A percentile compares a stretch with the other conserved stretches of the same genome.
Conservation (phyloP, 2,113 vertebrate species). For the Casuarius casuarius region DNA sequence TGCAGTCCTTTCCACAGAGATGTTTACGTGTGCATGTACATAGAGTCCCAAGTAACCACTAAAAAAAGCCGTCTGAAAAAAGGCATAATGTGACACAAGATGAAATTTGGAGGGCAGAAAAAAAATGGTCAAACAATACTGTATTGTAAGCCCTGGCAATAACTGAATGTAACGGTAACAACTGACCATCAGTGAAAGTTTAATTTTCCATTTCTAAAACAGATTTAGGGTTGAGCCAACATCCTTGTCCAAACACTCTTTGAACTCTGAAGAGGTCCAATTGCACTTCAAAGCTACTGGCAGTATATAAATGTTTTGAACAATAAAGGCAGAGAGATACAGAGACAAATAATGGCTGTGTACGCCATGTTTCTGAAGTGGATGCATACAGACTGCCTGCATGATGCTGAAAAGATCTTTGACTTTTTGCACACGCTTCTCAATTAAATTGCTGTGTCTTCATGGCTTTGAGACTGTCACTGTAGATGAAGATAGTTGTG, state of each 20-base stretch:
- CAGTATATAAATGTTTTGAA: background rate
- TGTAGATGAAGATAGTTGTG: constrained; percentile 13
- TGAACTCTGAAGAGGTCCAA: background rate
- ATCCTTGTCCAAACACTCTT: background rate
- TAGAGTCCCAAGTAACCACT: background rate
- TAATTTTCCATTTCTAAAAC: constrained; percentile 20
- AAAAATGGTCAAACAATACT: background rate
- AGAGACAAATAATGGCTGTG: background rate
- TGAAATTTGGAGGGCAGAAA: background rate
- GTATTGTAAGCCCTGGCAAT: background rate
- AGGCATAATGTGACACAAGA: background rate
- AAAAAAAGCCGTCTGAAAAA: background rate
- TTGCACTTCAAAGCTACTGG: background rate
- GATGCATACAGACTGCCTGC: background rate
- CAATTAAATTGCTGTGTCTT: background rate
- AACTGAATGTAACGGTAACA: constrained; percentile 6
- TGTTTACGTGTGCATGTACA: background rate
- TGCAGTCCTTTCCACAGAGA: background rate
- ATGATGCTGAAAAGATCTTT: background rate
- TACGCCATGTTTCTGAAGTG: background rate
- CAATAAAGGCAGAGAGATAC: background rate
- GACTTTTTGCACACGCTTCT: background rate
- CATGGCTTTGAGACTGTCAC: constrained; percentile 3
- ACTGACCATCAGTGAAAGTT: background rate
- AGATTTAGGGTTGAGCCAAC: background rate